Conservation (phyloP, 2,888 invertebrate genomes). For the Dione juno region DNA sequence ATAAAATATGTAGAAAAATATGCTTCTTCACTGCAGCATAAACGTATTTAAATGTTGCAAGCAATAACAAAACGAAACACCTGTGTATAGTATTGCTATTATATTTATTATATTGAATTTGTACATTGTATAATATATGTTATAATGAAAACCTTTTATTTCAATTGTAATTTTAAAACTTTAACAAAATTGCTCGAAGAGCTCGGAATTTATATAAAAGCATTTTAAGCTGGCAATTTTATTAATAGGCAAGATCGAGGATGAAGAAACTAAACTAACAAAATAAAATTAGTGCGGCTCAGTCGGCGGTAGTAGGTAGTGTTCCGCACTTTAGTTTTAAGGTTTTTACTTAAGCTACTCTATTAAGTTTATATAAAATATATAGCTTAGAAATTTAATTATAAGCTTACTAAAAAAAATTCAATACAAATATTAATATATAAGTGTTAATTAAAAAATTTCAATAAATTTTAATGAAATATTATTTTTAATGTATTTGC, state of each 20-base stretch:
- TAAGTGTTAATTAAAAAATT: neutral
- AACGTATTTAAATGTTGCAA: neutral
- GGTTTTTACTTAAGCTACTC: neutral
- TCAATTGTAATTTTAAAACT: neutral
- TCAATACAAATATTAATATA: neutral
- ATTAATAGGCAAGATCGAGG: constrained; percentile 2
- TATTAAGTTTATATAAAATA: constrained; percentile 6
- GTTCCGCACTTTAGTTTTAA: constrained; percentile 26
- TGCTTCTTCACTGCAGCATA: neutral
- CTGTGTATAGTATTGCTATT: constrained; percentile 1
- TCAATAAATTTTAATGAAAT: neutral
- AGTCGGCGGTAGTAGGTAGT: constrained; percentile 23
- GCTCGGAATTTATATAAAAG: neutral
- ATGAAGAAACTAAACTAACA: constrained; percentile 10
- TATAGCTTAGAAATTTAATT: neutral
- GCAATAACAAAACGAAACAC: constrained; percentile 7
- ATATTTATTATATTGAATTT: neutral
- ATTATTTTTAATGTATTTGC: neutral
- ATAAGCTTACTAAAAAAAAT: neutral
- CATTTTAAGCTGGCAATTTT: constrained; percentile 19
- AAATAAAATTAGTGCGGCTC: constrained; percentile 29
- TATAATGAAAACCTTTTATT: neutral
- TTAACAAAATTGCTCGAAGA: neutral
- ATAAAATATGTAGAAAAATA: too few species aligned
- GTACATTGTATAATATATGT: neutral